These are phyloP conservation scores for Hydra vulgaris DNA, from an alignment of 30 jellyfish, hydroid and myxozoan species.

Conservation along the genomic window DNA sequence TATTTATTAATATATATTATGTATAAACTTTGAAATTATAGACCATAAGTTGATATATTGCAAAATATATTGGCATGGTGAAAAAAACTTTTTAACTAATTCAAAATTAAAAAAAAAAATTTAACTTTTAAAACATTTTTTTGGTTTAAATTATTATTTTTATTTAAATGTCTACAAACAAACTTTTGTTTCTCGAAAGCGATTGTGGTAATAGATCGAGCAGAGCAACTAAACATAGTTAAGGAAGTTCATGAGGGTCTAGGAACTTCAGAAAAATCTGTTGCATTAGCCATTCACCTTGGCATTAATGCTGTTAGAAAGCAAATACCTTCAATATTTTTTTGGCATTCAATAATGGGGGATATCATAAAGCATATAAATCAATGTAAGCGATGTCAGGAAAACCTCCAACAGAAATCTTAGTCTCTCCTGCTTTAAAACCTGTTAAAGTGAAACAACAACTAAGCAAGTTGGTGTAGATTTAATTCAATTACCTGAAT, in stretches of 20 bases:
- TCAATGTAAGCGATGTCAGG: neutral
- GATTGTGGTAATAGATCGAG: neutral
- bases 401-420: neutral
- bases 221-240: neutral
- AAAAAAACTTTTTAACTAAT: too few relatives aligned
- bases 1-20: too few relatives aligned
- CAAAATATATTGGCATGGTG: too few relatives aligned
- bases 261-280: neutral
- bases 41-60: too few relatives aligned
- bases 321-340: neutral
- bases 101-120: too few relatives aligned
- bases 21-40: too few relatives aligned
- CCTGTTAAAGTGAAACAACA: neutral
- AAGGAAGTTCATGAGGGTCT: neutral
- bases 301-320: neutral
- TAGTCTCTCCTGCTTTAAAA: neutral
- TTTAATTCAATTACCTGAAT: neutral
- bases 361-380: neutral
- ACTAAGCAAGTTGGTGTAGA: neutral
- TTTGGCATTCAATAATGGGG: neutral
- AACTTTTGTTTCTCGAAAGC: neutral
- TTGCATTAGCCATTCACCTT: neutral
- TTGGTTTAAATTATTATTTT: too few relatives aligned
- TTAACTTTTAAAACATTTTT: too few relatives aligned
- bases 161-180: neutral